phyloP scores from a whole-genome alignment of 1,140 invertebrate species.

The Orius insidiosus region DNA sequence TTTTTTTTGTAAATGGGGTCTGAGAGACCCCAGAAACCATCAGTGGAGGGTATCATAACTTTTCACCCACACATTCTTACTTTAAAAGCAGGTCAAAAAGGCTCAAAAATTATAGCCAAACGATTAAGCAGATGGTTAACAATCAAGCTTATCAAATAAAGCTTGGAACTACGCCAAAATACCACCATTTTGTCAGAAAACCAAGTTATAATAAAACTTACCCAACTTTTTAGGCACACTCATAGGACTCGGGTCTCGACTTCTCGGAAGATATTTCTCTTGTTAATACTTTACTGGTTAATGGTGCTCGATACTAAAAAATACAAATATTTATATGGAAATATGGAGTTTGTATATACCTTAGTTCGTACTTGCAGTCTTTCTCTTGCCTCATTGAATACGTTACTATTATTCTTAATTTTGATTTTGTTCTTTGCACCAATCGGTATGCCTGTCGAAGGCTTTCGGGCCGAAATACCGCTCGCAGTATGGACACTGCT shows the following conservation, averaged over 20 bases:
- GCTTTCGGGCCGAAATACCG: slow-evolving; percentile 71
- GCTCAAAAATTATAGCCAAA: no score
- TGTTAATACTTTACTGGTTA: slow-evolving; percentile 10
- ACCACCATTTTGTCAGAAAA: no score
- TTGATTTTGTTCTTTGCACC: slow-evolving; percentile 65
- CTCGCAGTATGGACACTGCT: slow-evolving; percentile 57
- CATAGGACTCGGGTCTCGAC: slow-evolving; percentile 11
- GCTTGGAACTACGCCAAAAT: no score
- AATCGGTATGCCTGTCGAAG: slow-evolving; percentile 81
- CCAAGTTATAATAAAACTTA: no score
- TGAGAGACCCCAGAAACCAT: no score
- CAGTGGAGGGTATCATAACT: no score
- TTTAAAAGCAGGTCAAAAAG: no score
- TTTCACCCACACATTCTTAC: no score
- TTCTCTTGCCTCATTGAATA: slow-evolving; percentile 43
- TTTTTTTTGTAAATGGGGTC: no score
- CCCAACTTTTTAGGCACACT: neutral
- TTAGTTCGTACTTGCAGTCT: slow-evolving; percentile 59
- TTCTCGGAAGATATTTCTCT: slow-evolving; percentile 12
- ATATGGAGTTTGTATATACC: slow-evolving; percentile 21
- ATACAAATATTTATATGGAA: slow-evolving; percentile 5
- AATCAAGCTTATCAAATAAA: no score
- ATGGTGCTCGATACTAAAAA: slow-evolving; percentile 13
- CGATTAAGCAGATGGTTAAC: no score
- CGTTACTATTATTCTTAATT: slow-evolving; percentile 31